Evolutionary conservation across 2,797 vertebrate genomes (phyloP).

Genomic region (Enoplosus armatus): DNA sequence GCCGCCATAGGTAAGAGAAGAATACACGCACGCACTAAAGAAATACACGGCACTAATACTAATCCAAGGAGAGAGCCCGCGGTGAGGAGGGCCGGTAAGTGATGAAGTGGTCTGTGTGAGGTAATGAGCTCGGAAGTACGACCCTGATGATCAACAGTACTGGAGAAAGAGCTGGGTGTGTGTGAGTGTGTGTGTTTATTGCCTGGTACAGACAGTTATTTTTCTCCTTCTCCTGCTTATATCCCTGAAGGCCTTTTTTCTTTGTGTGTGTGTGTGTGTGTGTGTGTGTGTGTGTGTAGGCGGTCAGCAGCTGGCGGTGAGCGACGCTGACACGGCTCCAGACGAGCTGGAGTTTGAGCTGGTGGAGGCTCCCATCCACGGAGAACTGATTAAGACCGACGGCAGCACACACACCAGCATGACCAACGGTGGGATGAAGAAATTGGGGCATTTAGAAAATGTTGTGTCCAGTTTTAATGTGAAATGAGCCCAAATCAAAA

Average conservation of each 20-base stretch:
- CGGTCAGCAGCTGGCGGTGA: slow-evolving; percentile 88
- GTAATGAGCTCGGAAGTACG: slow-evolving; percentile 27
- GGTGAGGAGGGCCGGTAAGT: not conserved
- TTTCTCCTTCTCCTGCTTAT: slow-evolving; percentile 14
- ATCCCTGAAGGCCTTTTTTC: not conserved
- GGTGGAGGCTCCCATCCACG: slow-evolving; percentile 88
- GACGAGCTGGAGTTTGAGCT: slow-evolving; percentile 95
- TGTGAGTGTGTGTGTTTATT: slow-evolving; percentile 11
- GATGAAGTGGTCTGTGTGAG: slow-evolving; percentile 12
- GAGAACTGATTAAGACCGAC: slow-evolving; percentile 84
- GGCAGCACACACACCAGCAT: slow-evolving; percentile 48
- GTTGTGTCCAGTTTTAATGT: too few relatives aligned
- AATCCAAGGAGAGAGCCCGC: not conserved
- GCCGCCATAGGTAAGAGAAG: slow-evolving; percentile 87
- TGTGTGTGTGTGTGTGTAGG: slow-evolving; percentile 77
- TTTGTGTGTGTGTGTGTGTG: slow-evolving; percentile 39
- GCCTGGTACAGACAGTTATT: not conserved
- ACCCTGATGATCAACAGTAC: slow-evolving; percentile 6
- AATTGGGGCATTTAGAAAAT: too few relatives aligned
- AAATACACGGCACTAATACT: not conserved
- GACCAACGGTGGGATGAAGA: slow-evolving; percentile 73
- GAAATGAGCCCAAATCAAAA: too few relatives aligned
- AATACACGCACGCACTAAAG: not conserved
- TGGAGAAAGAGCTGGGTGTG: not conserved
- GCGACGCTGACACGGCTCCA: slow-evolving; percentile 86